Evolutionary conservation across 1,140 invertebrate genomes (phyloP).

Genomic region (Drosophila pachea): DNA sequence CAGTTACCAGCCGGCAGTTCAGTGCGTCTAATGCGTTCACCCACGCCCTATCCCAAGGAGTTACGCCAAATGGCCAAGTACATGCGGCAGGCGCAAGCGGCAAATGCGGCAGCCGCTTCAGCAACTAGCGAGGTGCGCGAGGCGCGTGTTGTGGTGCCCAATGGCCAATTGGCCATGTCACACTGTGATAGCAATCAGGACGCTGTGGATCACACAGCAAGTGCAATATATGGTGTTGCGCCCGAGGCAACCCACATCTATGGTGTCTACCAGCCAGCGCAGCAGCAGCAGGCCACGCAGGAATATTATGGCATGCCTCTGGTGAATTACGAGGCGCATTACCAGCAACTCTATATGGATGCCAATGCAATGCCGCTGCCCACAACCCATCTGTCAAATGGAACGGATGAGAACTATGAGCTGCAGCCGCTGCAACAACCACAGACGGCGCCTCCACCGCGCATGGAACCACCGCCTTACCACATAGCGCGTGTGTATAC

Average conservation of each 20-base stretch:
- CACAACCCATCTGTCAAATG: constrained; percentile 70
- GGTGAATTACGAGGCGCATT: constrained; percentile 66
- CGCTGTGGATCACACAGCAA: constrained; percentile 62
- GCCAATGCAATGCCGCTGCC: constrained; percentile 55
- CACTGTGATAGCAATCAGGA: constrained; percentile 73
- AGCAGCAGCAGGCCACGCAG: constrained; percentile 38
- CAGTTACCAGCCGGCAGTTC: constrained; percentile 50
- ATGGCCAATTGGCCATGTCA: constrained; percentile 54
- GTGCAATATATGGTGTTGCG: constrained; percentile 62
- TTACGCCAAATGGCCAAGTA: constrained; percentile 90
- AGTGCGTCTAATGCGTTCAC: constrained; percentile 86
- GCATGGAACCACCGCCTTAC: constrained; percentile 82
- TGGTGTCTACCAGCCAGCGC: constrained; percentile 49
- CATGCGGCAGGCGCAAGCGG: constrained; percentile 66
- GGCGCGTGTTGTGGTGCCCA: constrained; percentile 65
- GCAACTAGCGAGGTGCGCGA: constrained; percentile 59
- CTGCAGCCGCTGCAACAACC: constrained; percentile 58
- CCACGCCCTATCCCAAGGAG: constrained; percentile 95
- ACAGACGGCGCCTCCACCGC: constrained; percentile 40
- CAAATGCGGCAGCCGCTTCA: constrained; percentile 31
- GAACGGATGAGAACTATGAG: constrained; percentile 56
- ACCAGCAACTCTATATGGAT: constrained; percentile 69
- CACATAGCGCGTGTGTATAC: constrained; percentile 85
- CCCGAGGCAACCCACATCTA: constrained; percentile 55
- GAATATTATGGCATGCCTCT: constrained; percentile 63